phyloP scores from a whole-genome alignment of 2,797 vertebrate species.

The Neomorphus geoffroyi region DNA sequence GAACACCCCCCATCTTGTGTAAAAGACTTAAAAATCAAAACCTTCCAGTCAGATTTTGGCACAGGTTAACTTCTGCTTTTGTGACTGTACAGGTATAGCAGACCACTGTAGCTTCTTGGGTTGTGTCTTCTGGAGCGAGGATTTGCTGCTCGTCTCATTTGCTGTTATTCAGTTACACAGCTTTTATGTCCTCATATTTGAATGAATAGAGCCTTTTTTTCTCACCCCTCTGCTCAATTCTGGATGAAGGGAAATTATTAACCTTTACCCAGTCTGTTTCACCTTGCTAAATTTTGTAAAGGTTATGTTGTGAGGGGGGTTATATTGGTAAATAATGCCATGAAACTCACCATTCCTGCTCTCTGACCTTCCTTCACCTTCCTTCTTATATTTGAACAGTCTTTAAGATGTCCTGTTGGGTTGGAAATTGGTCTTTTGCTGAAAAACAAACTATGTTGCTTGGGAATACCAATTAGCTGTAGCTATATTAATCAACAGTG shows the following conservation, averaged over 20 bases:
- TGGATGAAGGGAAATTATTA: not conserved
- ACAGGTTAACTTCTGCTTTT: not conserved
- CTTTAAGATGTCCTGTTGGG: not conserved
- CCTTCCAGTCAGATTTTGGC: not conserved
- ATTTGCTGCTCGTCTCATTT: slow-evolving; percentile 30
- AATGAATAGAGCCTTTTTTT: not conserved
- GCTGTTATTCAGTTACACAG: not conserved
- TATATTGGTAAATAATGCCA: not conserved
- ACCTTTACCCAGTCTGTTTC: not conserved
- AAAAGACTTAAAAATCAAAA: not conserved
- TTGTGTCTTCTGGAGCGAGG: not conserved
- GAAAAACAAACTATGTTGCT: slow-evolving; percentile 2
- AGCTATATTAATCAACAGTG: not conserved
- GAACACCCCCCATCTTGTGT: not conserved
- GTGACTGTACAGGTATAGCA: not conserved
- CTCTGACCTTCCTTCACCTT: not conserved
- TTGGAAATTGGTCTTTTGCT: not conserved
- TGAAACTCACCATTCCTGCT: not conserved
- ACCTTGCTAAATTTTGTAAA: not conserved
- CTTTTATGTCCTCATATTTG: not conserved
- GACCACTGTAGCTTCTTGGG: not conserved
- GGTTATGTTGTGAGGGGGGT: not conserved
- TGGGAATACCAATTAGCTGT: not conserved
- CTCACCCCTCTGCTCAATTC: not conserved
- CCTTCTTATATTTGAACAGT: not conserved